A percentile compares a stretch with the other conserved stretches of the same genome.
These are phyloP conservation scores for Prostheceraeus crozeri DNA, from an alignment of 2,888 invertebrate genomes.

Conservation along the genomic window DNA sequence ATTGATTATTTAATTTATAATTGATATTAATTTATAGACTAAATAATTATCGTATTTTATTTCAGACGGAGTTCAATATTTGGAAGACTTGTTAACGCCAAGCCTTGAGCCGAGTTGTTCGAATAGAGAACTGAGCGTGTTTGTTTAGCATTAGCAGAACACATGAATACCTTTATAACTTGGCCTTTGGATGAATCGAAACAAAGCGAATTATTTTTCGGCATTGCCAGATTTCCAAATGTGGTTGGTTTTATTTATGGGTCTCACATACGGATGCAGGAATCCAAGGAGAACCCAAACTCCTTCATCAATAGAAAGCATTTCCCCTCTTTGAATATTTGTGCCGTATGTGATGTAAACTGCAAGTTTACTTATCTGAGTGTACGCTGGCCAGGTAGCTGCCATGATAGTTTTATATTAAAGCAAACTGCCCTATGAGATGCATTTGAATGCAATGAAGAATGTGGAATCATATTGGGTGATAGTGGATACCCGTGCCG, in stretches of 20 bases:
- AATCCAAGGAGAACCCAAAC: constrained; percentile 36
- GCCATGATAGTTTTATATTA: constrained; percentile 43
- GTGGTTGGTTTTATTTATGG: constrained; percentile 43
- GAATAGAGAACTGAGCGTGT: too few relatives aligned
- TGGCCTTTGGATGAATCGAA: too few relatives aligned
- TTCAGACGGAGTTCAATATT: too few relatives aligned
- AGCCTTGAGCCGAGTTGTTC: too few relatives aligned
- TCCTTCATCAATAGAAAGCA: constrained; percentile 42
- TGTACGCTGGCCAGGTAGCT: constrained; percentile 43
- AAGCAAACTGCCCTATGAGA: constrained; percentile 32
- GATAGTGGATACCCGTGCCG: constrained; percentile 39
- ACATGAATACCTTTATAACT: too few relatives aligned
- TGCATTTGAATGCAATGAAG: constrained; percentile 37
- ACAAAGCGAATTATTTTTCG: too few relatives aligned
- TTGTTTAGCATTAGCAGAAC: too few relatives aligned
- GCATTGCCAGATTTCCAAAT: too few relatives aligned
- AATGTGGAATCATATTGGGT: constrained; percentile 34
- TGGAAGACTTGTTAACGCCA: too few relatives aligned
- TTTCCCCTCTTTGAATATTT: constrained; percentile 43
- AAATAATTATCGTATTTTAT: too few relatives aligned
- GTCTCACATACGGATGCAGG: constrained; percentile 41
- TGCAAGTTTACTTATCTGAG: constrained; percentile 38
- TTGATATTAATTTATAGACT: too few relatives aligned
- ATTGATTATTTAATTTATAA: too few relatives aligned
- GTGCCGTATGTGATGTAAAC: constrained; percentile 40